Percentiles rank a stretch among this genome's conserved stretches.
Conservation (phyloP, 2,797 vertebrate species). For the Phrynocephalus vlangalii region DNA sequence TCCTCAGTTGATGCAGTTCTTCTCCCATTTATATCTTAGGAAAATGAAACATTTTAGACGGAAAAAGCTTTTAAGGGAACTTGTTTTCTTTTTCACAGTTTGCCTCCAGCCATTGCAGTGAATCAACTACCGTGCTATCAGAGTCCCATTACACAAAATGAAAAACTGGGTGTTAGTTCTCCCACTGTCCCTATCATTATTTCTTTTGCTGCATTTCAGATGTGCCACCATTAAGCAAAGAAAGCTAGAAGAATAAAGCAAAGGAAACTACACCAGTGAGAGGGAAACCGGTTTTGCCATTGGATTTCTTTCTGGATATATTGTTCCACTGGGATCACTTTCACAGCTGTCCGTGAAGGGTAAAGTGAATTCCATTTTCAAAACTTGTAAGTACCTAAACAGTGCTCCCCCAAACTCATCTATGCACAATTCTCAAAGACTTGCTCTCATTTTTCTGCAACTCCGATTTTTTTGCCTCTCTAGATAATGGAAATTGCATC, state of each 20-base stretch:
- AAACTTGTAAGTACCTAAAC: constrained; percentile 14
- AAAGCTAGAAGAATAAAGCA: background rate
- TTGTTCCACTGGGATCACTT: background rate
- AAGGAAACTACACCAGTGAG: background rate
- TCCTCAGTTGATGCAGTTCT: constrained; percentile 2
- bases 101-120: constrained; percentile 21
- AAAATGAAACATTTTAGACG: constrained; percentile 34
- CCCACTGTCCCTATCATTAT: constrained; percentile 4
- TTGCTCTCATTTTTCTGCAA: background rate
- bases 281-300: background rate
- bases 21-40: constrained; percentile 11
- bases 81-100: constrained; percentile 9
- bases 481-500: background rate
- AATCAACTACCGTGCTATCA: constrained; percentile 33
- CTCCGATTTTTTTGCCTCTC: background rate
- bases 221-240: constrained; percentile 9
- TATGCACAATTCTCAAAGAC: background rate
- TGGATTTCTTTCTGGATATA: background rate
- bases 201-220: constrained; percentile 9
- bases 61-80: constrained; percentile 30
- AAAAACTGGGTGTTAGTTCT: constrained; percentile 27
- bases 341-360: background rate
- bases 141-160: constrained; percentile 30
- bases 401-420: background rate
- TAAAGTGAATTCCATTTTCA: constrained; percentile 12